A percentile compares a stretch with the other conserved stretches of the same genome.
Evolutionary conservation across 2,888 invertebrate genomes (phyloP).

Genomic region (Mechanitis mazaeus): DNA sequence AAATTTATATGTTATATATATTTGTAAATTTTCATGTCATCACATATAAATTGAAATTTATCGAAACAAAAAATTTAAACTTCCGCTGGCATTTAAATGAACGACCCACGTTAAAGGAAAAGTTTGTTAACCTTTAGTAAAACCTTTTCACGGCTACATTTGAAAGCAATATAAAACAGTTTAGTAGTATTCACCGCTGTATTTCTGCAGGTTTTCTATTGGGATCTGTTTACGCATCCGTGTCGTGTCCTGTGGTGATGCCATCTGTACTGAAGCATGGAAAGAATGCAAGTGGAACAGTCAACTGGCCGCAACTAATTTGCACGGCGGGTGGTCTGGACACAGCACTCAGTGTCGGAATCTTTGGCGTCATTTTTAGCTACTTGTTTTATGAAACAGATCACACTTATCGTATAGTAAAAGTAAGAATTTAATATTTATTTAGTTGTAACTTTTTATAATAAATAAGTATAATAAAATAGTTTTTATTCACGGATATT

Average conservation of each 20-base stretch:
- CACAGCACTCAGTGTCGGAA: constrained; percentile 63
- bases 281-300: constrained; percentile 35
- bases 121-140: not conserved
- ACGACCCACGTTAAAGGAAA: not conserved
- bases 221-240: constrained; percentile 62
- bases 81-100: not conserved
- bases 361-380: constrained; percentile 57
- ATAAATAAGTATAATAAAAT: no score
- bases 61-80: not conserved
- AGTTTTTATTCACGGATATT: no score
- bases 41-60: not conserved
- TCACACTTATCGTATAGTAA: constrained; percentile 51
- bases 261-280: constrained; percentile 49
- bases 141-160: not conserved
- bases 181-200: constrained; percentile 7
- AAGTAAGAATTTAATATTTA: constrained; percentile 39
- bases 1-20: no score
- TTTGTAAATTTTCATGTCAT: no score
- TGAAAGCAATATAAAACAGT: constrained; percentile 3
- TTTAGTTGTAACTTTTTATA: not conserved
- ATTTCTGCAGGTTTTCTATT: constrained; percentile 49
- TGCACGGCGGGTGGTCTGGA: constrained; percentile 62
- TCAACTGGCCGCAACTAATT: constrained; percentile 61
- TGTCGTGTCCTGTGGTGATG: constrained; percentile 61
- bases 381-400: constrained; percentile 51